These are phyloP conservation scores for Brachionichthys hirsutus DNA, from an alignment of 2,113 vertebrate species.

Conservation along the genomic window DNA sequence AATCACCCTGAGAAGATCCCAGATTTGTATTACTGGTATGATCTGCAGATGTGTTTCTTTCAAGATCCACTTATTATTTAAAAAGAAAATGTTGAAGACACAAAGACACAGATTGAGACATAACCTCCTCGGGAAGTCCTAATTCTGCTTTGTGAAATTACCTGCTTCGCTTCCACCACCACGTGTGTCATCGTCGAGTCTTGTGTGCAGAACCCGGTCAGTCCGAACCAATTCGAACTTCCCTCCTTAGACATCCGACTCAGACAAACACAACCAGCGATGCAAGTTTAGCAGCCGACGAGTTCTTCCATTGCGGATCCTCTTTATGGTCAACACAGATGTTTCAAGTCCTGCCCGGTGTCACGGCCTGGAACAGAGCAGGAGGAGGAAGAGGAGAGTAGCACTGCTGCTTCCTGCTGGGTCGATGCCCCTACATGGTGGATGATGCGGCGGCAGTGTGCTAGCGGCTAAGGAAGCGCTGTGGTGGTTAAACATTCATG, in stretches of 20 bases:
- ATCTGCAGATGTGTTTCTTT: no score
- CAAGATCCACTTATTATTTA: no score
- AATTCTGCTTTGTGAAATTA: constrained; percentile 27
- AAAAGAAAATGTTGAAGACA: no score
- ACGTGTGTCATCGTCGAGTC: constrained; percentile 60
- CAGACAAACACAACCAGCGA: constrained; percentile 1
- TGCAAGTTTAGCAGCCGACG: constrained; percentile 1
- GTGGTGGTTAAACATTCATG: constrained; percentile 75
- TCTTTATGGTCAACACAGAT: constrained; percentile 3
- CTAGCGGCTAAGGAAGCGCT: constrained; percentile 51
- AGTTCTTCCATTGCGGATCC: constrained; percentile 35
- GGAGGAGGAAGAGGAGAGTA: constrained; percentile 24
- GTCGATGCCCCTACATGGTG: constrained; percentile 32
- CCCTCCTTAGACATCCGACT: constrained; percentile 14
- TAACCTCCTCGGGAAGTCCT: no score
- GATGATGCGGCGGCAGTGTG: constrained; percentile 55
- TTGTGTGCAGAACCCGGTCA: constrained; percentile 23
- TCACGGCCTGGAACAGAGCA: constrained; percentile 8
- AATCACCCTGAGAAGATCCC: no score
- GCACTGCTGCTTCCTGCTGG: constrained; percentile 44
- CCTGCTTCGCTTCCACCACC: constrained; percentile 62
- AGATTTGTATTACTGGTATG: no score
- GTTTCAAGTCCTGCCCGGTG: constrained; percentile 11
- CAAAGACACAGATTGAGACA: no score
- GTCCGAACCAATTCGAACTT: constrained; percentile 32